Percentiles rank a stretch among this genome's conserved stretches.
phyloP scores from a whole-genome alignment of 2,113 vertebrate genomes.

The Pedetes capensis region DNA sequence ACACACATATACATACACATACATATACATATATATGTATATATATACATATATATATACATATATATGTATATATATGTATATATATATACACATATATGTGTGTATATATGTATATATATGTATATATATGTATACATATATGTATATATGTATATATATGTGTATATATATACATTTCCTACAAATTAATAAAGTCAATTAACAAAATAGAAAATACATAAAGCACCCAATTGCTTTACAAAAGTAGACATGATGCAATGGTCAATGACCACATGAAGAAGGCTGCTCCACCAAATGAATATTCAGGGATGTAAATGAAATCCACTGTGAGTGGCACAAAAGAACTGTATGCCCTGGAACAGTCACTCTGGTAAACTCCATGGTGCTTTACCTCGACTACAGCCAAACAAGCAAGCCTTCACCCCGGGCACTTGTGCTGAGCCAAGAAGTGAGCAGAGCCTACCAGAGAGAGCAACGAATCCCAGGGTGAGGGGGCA shows the following conservation, averaged over 20 bases:
- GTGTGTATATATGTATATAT: no score
- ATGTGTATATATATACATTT: no score
- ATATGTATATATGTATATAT: no score
- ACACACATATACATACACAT: no score
- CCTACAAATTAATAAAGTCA: background rate
- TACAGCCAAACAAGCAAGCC: background rate
- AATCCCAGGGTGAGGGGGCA: no score
- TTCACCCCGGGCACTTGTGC: background rate
- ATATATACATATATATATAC: no score
- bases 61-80: no score
- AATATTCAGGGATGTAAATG: background rate
- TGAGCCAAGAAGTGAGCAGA: background rate
- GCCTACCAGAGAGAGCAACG: background rate
- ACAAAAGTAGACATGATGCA: background rate
- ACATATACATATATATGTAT: no score
- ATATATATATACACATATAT: no score
- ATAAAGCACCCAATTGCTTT: background rate
- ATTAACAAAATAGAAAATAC: background rate
- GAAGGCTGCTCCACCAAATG: background rate
- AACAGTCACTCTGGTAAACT: background rate
- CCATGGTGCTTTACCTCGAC: background rate
- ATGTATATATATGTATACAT: no score
- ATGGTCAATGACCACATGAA: background rate
- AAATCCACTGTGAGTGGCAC: background rate
- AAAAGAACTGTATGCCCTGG: background rate